Base-by-base conservation (phyloP, 1,140 invertebrate species). In the Caenorhabditis briggsae region DNA sequence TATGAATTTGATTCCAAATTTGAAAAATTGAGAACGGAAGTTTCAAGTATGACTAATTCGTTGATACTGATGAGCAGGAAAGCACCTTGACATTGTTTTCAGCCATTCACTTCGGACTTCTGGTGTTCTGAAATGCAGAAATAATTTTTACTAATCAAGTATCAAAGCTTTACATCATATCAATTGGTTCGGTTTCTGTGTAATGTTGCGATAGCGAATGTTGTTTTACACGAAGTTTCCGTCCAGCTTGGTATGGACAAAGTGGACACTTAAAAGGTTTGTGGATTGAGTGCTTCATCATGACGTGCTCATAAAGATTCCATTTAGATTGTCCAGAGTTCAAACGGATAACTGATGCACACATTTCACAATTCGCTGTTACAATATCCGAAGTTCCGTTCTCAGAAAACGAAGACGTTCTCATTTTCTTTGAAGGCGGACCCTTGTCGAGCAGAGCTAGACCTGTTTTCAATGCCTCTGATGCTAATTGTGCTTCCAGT, bases 271-370 rank as follows among this genome's bases (percentile, higher is more conserved):
- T 78, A 11, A 53, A 78, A 8, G 70, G 70, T 50, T 78, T 78
- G 46, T 78, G 43, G 23, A 11, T 50, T 3, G 70, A 78, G 70
- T 78, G 70, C 14, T 78, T 78, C 70, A 78, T 78, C 70, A 78
- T 78, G 2, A 78, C 70, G 23, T 78, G 70, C 11, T 78, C 70
- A 78, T 20, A 78, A 23, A 78, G 50, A n/a, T 78, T 78, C 70
- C 70, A 78, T 50, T 78, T 78, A 2, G 70, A 78, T 14, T 46
- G 46, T 7, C 70, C 70, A 23, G 70, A 78, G 23, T 78, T 78
- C n/a, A 78, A 18, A 5, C 70, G 70, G 50, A 78, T 78, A 12
- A 12, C 70, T 18, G 33, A 20, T 78, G 46, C 70, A 50, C 70
- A 78, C 43, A 78, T 50, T 53, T 50, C 70, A 43, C 70, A 78